Evolutionary conservation across 2,113 vertebrate genomes (phyloP).

Genomic region (Salvelinus namaycush): DNA sequence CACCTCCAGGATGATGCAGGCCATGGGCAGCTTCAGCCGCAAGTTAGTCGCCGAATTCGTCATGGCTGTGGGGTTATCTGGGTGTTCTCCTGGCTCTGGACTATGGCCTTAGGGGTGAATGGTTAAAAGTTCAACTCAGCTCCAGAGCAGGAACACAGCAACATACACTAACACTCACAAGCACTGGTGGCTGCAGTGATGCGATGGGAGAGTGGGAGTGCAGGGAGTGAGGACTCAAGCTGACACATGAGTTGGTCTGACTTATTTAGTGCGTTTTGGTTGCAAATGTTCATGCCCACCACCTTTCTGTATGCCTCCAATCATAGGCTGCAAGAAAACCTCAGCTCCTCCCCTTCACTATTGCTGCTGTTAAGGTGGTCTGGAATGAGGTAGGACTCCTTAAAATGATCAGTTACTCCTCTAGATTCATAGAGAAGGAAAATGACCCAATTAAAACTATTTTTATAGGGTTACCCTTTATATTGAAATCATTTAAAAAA

Average conservation of each 20-base stretch:
- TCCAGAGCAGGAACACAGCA: constrained; percentile 17
- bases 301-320: constrained; percentile 29
- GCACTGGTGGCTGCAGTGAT: constrained; percentile 34
- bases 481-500: too few species aligned
- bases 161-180: constrained; percentile 1
- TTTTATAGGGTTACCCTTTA: too few species aligned
- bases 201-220: constrained; percentile 30
- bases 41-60: constrained; percentile 52
- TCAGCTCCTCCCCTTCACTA: constrained; percentile 39
- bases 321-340: constrained; percentile 11
- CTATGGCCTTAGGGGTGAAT: background rate
- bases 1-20: constrained; percentile 83
- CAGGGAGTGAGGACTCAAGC: constrained; percentile 13
- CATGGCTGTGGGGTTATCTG: constrained; percentile 55
- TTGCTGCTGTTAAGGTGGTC: constrained; percentile 44
- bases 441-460: too few species aligned
- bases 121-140: constrained; percentile 37
- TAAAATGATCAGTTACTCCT: background rate
- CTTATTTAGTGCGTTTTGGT: constrained; percentile 45
- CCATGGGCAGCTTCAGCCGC: constrained; percentile 75
- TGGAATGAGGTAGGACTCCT: constrained; percentile 13
- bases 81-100: background rate
- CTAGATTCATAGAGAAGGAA: too few species aligned
- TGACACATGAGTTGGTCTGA: constrained; percentile 37
- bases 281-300: constrained; percentile 55